Conservation (phyloP, 2,888 invertebrate genomes). For the Nebria brevicollis region DNA sequence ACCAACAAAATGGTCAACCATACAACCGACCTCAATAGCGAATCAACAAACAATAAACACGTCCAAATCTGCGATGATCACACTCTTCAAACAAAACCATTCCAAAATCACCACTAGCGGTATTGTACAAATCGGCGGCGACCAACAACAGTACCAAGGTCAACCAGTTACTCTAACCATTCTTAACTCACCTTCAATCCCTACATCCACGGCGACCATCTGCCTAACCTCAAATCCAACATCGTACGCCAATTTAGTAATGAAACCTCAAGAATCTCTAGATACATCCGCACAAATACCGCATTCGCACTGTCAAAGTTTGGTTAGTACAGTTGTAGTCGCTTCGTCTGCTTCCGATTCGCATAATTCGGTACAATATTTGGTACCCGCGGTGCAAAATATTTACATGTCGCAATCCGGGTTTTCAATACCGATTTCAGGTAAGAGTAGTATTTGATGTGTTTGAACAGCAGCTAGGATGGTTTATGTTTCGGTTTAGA, state of each 20-base stretch:
- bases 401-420: constrained; percentile 62
- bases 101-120: constrained; percentile 49
- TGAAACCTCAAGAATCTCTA: constrained; percentile 46
- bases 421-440: constrained; percentile 65
- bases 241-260: constrained; percentile 49
- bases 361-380: constrained; percentile 53
- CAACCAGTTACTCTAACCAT: constrained; percentile 63
- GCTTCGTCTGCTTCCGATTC: constrained; percentile 59
- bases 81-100: constrained; percentile 54
- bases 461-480: not conserved
- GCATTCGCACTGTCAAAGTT: constrained; percentile 52
- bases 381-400: constrained; percentile 60
- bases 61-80: constrained; percentile 56
- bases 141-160: constrained; percentile 50
- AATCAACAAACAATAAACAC: constrained; percentile 29
- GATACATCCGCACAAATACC: constrained; percentile 52
- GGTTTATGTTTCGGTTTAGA: constrained; percentile 11
- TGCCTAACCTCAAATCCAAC: constrained; percentile 41
- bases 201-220: constrained; percentile 47
- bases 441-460: constrained; percentile 52
- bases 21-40: not conserved
- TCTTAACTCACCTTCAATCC: constrained; percentile 53
- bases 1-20: constrained; percentile 13
- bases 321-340: constrained; percentile 57
- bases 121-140: constrained; percentile 30